phyloP scores from a whole-genome alignment of 2,113 vertebrate species.

The Anarrhichthys ocellatus region DNA sequence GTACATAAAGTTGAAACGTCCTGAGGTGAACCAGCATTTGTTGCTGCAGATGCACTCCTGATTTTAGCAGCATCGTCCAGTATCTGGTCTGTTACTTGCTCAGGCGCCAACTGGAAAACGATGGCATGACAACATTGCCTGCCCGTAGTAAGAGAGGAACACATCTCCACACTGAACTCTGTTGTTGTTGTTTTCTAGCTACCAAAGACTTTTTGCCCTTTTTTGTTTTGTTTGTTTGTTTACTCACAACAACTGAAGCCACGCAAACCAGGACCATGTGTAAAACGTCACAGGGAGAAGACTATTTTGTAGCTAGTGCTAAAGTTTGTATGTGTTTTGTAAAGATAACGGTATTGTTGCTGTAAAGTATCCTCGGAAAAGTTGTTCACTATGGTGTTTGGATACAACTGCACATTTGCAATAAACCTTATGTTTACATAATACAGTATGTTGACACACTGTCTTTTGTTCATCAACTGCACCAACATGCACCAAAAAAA shows the following conservation, averaged over 20 bases:
- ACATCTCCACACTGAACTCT: constrained; percentile 65
- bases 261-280: constrained; percentile 82
- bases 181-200: constrained; percentile 69
- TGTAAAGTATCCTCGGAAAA: constrained; percentile 79
- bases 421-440: constrained; percentile 88
- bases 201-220: constrained; percentile 80
- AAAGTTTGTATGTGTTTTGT: constrained; percentile 65
- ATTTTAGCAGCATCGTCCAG: constrained; percentile 51
- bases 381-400: constrained; percentile 79
- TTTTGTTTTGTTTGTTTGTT: constrained; percentile 23
- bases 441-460: constrained; percentile 9
- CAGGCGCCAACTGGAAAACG: constrained; percentile 69
- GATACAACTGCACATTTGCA: constrained; percentile 87
- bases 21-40: constrained; percentile 41
- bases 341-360: constrained; percentile 82
- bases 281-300: constrained; percentile 79
- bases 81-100: constrained; percentile 45
- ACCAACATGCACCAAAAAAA: too few relatives aligned
- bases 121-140: constrained; percentile 80
- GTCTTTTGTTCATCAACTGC: constrained; percentile 27
- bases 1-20: constrained; percentile 64
- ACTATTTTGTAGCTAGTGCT: constrained; percentile 63
- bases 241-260: constrained; percentile 43
- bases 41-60: constrained; percentile 76
- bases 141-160: constrained; percentile 69